Base-by-base conservation (phyloP, 2,888 invertebrate species). In the Rhorus exstirpatorius region DNA sequence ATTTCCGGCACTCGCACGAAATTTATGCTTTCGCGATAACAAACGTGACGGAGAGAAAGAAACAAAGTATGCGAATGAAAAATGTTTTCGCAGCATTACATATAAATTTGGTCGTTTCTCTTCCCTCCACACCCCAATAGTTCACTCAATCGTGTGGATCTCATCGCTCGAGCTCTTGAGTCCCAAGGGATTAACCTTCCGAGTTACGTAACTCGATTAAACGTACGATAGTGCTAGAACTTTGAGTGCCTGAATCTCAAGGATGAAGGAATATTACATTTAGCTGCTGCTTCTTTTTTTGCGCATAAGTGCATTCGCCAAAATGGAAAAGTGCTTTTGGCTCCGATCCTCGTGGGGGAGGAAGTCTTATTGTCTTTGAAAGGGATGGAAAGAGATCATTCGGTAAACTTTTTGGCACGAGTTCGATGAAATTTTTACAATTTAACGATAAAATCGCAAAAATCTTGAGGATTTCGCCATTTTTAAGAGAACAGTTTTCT, bases 1-100 rank as follows among this genome's bases (percentile, higher is more conserved):
- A 63, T 61, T 80, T 70, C 80, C 75, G 67, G 68, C n/a, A 61
- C 60, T 51, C 10, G 10, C 14, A 17, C 8, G 14, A 21, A 75
- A 55, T 31, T 10, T 21, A 75, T 38, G 24, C 21, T 41, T 41
- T n/a, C 24, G 46, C 17, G 75, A 75, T 41, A 24, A 17, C 35
- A 46, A 67, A 31, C 35, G 46, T 12, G 19, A 60, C 17, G 38
- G 38, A 60, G 8, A 35, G 26, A 35, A 8, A 14, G 35, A 68
- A 41, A 41, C 14, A 17, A 21, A 41, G 24, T 75, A 26, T 49
- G 17, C 26, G 4, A 8, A 31, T 3, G 21, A 21, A 14, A 49
- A 10, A 31, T 31, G 4, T n/a, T 63, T 14, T 21, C 38, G n/a
- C n/a, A n/a, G n/a, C n/a, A n/a, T n/a, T n/a, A n/a, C n/a, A n/a